phyloP scores from a whole-genome alignment of 2,113 vertebrate species.

The Strix aluco region DNA sequence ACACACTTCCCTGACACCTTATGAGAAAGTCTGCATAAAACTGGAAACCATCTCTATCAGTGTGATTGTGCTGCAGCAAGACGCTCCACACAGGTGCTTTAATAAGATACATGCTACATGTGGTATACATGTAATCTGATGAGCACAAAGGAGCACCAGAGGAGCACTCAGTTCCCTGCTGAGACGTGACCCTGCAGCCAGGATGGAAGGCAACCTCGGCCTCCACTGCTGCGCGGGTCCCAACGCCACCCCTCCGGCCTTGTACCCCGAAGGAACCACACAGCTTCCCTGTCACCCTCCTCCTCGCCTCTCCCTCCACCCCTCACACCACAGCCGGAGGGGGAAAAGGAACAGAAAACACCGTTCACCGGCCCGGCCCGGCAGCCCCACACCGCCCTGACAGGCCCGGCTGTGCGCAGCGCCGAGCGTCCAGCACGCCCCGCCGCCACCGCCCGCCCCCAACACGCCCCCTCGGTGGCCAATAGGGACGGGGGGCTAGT shows the following conservation, averaged over 20 bases:
- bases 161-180: fast-evolving
- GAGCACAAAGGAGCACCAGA: neutral
- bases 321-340: neutral
- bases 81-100: neutral
- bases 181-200: neutral
- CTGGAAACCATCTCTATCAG: neutral
- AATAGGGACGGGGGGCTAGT: neutral
- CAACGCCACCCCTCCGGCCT: neutral
- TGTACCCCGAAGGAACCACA: neutral
- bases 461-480: neutral
- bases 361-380: neutral
- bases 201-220: neutral
- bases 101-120: neutral
- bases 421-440: neutral
- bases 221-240: neutral
- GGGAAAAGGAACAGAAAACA: fast-evolving
- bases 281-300: neutral
- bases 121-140: neutral
- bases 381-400: neutral
- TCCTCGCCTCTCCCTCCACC: neutral
- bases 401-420: neutral
- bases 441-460: neutral
- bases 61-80: neutral
- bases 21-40: neutral
- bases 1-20: fast-evolving